These are phyloP conservation scores for Pocota personata DNA, from an alignment of 2,888 invertebrate genomes.

Conservation along the genomic window DNA sequence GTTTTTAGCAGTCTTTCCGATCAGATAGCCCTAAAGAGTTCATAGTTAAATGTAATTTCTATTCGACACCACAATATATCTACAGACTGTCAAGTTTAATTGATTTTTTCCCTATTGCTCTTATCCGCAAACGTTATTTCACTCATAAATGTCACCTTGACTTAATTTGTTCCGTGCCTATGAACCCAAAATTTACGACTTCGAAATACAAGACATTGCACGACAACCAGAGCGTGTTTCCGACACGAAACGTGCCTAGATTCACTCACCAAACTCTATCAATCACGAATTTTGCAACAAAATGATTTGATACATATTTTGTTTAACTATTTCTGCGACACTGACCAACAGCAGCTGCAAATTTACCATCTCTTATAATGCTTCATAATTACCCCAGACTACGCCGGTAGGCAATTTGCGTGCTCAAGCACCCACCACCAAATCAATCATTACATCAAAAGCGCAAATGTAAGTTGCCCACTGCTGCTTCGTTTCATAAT, in stretches of 20 bases:
- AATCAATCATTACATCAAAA: conserved; percentile 35
- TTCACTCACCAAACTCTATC: not conserved
- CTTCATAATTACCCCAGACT: not conserved
- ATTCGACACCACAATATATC: not conserved
- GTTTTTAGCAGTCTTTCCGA: too few species aligned
- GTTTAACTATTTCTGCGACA: conserved; percentile 17
- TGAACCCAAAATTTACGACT: conserved; percentile 45
- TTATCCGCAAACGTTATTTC: not conserved
- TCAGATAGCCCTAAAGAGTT: not conserved
- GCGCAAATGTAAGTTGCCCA: not conserved
- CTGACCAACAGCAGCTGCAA: conserved; percentile 10
- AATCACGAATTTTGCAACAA: conserved; percentile 3
- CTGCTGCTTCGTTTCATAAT: conserved; percentile 38
- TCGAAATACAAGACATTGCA: conserved; percentile 18
- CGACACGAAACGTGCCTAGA: conserved; percentile 38
- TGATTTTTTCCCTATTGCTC: conserved; percentile 9
- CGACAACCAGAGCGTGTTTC: conserved; percentile 2
- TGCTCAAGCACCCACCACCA: conserved; percentile 16
- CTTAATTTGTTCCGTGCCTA: conserved; percentile 39
- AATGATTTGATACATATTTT: conserved; percentile 12
- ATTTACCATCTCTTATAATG: not conserved
- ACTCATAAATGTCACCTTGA: conserved; percentile 49
- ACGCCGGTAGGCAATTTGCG: not conserved
- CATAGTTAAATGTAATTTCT: not conserved
- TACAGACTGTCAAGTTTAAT: conserved; percentile 46